Percentiles rank a stretch among this genome's conserved stretches.
These are phyloP conservation scores for Heliconius hewitsoni DNA, from an alignment of 1,140 invertebrate genomes.

Conservation along the genomic window DNA sequence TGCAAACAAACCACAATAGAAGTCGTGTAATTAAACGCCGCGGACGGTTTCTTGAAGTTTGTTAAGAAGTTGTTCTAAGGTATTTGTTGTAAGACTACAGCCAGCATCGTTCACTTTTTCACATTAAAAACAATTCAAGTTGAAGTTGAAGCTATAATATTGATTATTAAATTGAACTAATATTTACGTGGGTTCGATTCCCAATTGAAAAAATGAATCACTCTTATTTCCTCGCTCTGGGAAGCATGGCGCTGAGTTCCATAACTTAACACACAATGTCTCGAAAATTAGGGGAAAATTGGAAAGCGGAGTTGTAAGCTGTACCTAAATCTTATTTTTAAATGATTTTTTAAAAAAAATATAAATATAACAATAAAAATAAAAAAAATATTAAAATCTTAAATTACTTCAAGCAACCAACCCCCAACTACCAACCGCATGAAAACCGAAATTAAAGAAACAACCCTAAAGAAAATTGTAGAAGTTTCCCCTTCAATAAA, in stretches of 20 bases:
- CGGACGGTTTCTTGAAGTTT: background rate
- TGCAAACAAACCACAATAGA: constrained; percentile 6
- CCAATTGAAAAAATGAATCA: no score
- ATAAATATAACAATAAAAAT: no score
- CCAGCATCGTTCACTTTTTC: background rate
- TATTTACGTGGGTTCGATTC: no score
- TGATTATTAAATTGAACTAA: no score
- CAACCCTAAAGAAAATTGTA: constrained; percentile 29
- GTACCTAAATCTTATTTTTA: background rate
- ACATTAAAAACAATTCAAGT: no score
- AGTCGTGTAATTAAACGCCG: constrained; percentile 61
- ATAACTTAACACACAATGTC: background rate
- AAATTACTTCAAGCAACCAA: background rate
- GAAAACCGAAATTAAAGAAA: background rate
- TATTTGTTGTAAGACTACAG: background rate
- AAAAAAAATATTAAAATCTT: no score
- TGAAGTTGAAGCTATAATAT: no score
- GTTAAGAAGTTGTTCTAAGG: background rate
- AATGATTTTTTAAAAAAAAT: no score
- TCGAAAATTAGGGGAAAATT: background rate
- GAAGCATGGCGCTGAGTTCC: background rate
- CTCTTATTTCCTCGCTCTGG: no score
- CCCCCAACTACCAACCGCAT: background rate
- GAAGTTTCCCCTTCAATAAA: constrained; percentile 48
- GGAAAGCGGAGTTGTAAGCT: background rate